Conservation (phyloP, 1,140 invertebrate genomes). For the Oryctes rhinoceros region DNA sequence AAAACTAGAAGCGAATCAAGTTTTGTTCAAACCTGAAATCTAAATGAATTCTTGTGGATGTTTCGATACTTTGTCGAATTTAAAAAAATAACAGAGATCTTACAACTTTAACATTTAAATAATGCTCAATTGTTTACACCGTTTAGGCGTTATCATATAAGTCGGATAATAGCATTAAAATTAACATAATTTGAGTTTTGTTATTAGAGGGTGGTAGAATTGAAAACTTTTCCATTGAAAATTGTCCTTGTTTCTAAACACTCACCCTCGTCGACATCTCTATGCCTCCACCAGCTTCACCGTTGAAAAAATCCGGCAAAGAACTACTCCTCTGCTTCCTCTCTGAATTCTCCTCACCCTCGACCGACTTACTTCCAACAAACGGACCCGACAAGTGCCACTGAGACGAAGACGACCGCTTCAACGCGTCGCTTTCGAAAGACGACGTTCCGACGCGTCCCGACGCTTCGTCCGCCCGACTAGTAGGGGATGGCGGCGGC, state of each 20-base stretch:
- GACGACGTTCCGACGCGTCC: neutral
- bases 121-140: too few species aligned
- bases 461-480: neutral
- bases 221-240: too few species aligned
- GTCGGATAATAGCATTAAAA: too few species aligned
- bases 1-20: too few species aligned
- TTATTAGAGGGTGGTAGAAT: too few species aligned
- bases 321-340: neutral
- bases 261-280: conserved; percentile 2
- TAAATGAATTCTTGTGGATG: too few species aligned
- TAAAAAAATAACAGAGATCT: too few species aligned
- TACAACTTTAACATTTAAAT: too few species aligned
- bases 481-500: conserved; percentile 33
- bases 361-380: neutral
- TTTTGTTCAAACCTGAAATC: too few species aligned
- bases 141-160: too few species aligned
- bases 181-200: too few species aligned
- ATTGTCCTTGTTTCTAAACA: neutral
- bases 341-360: neutral
- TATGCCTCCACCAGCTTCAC: neutral
- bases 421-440: neutral
- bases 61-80: too few species aligned
- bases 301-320: conserved; percentile 7
- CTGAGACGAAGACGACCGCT: neutral
- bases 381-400: neutral